phyloP scores from a whole-genome alignment of 2,888 invertebrate species.

The Anodontia alba region DNA sequence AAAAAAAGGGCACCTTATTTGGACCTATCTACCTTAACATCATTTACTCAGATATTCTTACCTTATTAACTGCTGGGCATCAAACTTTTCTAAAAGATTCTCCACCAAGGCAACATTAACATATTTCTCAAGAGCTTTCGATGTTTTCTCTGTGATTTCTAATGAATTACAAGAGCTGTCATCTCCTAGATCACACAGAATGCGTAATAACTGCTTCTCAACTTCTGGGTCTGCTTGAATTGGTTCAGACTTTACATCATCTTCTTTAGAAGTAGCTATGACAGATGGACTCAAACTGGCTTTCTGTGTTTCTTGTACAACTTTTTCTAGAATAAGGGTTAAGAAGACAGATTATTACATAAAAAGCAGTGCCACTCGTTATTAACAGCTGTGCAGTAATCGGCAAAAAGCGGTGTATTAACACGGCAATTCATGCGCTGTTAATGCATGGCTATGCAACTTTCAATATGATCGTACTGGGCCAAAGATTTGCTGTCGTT shows the following conservation, averaged over 20 bases:
- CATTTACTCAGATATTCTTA: conserved; percentile 25
- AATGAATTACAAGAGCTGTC: conserved; percentile 90
- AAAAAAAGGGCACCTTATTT: too few species aligned
- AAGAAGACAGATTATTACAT: too few species aligned
- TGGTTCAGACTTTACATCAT: conserved; percentile 43
- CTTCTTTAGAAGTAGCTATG: conserved; percentile 21
- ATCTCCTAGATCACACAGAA: conserved; percentile 89
- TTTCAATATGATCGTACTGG: too few species aligned
- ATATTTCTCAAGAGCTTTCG: conserved; percentile 84
- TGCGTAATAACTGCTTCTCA: conserved; percentile 89
- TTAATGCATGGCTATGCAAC: too few species aligned
- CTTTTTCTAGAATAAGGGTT: conserved; percentile 8
- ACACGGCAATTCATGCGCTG: too few species aligned
- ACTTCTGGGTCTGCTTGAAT: conserved; percentile 87
- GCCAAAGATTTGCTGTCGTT: too few species aligned
- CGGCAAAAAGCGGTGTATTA: not conserved
- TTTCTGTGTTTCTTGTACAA: conserved; percentile 20
- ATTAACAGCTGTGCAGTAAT: too few species aligned
- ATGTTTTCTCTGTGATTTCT: conserved; percentile 87
- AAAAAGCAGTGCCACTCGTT: too few species aligned
- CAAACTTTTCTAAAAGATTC: conserved; percentile 91
- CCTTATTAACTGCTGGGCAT: conserved; percentile 90
- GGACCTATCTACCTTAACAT: too few species aligned
- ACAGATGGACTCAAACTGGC: conserved; percentile 40
- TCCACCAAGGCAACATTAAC: conserved; percentile 89